Evolutionary conservation across 53 echinoderm and acorn worm genomes (phyloP).

Genomic region (Astropecten irregularis): DNA sequence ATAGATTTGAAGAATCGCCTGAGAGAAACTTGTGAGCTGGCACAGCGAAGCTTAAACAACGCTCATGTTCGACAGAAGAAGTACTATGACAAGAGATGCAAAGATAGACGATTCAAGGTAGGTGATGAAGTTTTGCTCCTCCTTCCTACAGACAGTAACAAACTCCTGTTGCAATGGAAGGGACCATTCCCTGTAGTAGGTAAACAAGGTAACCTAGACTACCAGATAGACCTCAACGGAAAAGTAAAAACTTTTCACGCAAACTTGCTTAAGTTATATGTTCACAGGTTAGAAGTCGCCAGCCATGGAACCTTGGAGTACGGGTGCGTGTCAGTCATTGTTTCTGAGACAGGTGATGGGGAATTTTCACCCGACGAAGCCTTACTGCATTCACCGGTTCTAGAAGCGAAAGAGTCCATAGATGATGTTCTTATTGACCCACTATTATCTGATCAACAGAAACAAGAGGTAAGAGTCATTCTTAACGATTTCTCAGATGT

Average conservation of each 20-base stretch:
- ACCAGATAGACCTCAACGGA: constrained; percentile 39
- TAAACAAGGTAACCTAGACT: constrained; percentile 30
- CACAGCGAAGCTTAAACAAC: constrained; percentile 20
- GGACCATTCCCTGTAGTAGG: constrained; percentile 28
- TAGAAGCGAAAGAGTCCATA: neutral
- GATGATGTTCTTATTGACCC: neutral
- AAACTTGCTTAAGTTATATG: constrained; percentile 49
- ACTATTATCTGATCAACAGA: neutral
- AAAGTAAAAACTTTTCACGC: constrained; percentile 50
- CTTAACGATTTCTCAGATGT: constrained; percentile 42
- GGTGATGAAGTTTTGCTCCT: constrained; percentile 41
- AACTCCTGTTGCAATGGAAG: constrained; percentile 60
- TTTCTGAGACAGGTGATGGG: too few species aligned
- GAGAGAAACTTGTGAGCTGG: constrained; percentile 51
- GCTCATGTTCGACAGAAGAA: constrained; percentile 19
- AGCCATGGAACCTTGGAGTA: neutral
- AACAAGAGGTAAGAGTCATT: constrained; percentile 12
- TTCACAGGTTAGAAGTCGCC: neutral
- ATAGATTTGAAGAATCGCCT: constrained; percentile 48
- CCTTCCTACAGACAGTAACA: constrained; percentile 34
- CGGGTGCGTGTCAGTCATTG: neutral
- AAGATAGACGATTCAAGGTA: constrained; percentile 16
- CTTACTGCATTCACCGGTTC: neutral
- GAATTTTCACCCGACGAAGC: too few species aligned
- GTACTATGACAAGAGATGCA: constrained; percentile 37